Conservation (phyloP, 2,797 vertebrate genomes). For the Urocyon cinereoargenteus region DNA sequence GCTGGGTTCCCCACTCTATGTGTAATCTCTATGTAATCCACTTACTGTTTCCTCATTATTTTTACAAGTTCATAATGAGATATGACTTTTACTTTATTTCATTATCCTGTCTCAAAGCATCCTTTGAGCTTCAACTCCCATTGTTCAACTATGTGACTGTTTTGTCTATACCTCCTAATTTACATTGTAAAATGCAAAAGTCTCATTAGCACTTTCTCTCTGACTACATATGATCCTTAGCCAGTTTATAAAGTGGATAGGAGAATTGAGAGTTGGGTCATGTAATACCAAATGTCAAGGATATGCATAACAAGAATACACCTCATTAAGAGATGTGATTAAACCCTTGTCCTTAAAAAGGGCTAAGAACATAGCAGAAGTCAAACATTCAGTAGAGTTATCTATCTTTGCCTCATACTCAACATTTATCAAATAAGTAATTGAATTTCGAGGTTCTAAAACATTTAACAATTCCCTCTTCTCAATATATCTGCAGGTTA, state of each 20-base stretch:
- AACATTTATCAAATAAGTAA: not conserved
- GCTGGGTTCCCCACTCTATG: accelerated
- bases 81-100: not conserved
- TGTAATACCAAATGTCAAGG: not conserved
- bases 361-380: not conserved
- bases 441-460: not conserved
- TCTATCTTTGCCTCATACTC: not conserved
- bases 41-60: not conserved
- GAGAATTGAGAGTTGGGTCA: not conserved
- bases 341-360: not conserved
- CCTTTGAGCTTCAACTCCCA: not conserved
- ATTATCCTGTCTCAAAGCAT: not conserved
- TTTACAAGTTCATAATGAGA: not conserved
- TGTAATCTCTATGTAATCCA: not conserved
- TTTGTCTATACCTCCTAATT: not conserved
- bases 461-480: not conserved
- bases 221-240: not conserved
- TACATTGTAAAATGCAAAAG: not conserved
- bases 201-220: not conserved
- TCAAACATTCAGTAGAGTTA: not conserved
- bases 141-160: not conserved
- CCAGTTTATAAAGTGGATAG: not conserved
- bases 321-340: not conserved
- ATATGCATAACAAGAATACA: not conserved
- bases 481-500: not conserved